phyloP scores from a whole-genome alignment of 2,113 vertebrate genomes.

The Lynx canadensis region DNA sequence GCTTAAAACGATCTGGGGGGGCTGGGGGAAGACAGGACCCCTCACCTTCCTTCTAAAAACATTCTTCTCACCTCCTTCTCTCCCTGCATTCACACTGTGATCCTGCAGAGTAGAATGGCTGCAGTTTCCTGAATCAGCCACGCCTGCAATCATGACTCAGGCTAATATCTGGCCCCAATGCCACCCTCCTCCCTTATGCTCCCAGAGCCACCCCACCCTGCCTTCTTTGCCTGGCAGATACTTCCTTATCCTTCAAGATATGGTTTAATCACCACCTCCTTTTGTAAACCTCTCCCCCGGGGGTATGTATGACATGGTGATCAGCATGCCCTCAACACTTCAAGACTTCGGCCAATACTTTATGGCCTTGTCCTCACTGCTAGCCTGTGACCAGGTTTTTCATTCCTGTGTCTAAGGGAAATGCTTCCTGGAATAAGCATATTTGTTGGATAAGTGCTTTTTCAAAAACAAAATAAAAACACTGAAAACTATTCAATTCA shows the following conservation, averaged over 20 bases:
- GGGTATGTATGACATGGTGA: background rate
- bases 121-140: background rate
- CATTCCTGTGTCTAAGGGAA: background rate
- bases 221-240: background rate
- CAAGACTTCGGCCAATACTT: background rate
- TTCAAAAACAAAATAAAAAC: slow-evolving; percentile 7
- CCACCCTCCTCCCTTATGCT: background rate
- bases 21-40: background rate
- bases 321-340: too few species aligned
- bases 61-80: too few species aligned
- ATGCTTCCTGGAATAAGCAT: background rate
- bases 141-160: background rate
- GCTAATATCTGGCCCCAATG: background rate
- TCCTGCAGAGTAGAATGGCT: background rate
- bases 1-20: background rate
- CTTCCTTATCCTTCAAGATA: background rate
- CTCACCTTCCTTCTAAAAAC: background rate
- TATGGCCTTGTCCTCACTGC: background rate
- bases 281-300: background rate
- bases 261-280: background rate
- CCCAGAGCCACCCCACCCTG: too few species aligned
- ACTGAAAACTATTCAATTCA: slow-evolving; percentile 12
- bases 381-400: background rate
- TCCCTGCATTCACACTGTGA: background rate
- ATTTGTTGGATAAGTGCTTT: background rate